A percentile compares a stretch with the other conserved stretches of the same genome.
These are phyloP conservation scores for Plusia festucae DNA, from an alignment of 2,888 invertebrate genomes.

Conservation along the genomic window DNA sequence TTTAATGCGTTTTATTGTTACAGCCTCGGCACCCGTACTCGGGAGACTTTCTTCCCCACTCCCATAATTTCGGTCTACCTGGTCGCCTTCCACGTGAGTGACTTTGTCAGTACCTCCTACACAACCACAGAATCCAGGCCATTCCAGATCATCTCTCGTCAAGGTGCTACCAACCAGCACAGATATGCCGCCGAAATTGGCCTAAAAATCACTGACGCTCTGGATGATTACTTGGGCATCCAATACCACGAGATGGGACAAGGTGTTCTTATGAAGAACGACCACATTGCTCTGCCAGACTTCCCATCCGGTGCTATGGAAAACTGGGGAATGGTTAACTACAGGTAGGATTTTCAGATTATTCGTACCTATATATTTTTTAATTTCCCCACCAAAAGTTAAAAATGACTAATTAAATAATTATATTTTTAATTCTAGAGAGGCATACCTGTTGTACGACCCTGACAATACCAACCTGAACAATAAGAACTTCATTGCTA, in stretches of 20 bases:
- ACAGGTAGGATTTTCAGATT: conserved; percentile 88
- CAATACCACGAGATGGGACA: conserved; percentile 88
- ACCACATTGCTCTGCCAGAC: conserved; percentile 94
- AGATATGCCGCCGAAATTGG: conserved; percentile 85
- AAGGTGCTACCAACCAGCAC: conserved; percentile 77
- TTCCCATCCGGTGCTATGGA: conserved; percentile 95
- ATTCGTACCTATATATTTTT: no score
- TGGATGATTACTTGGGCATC: conserved; percentile 90
- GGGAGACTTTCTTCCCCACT: conserved; percentile 88
- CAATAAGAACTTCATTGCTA: conserved; percentile 87
- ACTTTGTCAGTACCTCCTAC: conserved; percentile 86
- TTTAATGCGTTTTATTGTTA: conserved; percentile 35
- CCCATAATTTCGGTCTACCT: conserved; percentile 94
- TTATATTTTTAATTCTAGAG: conserved; percentile 69
- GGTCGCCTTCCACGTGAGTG: conserved; percentile 95
- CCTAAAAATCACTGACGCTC: conserved; percentile 79
- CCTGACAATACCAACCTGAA: conserved; percentile 76
- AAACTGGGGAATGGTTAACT: conserved; percentile 95
- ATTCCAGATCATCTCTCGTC: conserved; percentile 81
- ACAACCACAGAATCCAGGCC: conserved; percentile 71
- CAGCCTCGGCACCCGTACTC: conserved; percentile 64
- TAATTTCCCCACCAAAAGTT: background rate
- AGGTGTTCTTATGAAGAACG: conserved; percentile 86
- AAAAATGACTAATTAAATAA: background rate
- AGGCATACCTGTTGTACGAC: conserved; percentile 86